Evolutionary conservation across 2,113 vertebrate species (phyloP).

Genomic region (Aspiorhynchus laticeps): DNA sequence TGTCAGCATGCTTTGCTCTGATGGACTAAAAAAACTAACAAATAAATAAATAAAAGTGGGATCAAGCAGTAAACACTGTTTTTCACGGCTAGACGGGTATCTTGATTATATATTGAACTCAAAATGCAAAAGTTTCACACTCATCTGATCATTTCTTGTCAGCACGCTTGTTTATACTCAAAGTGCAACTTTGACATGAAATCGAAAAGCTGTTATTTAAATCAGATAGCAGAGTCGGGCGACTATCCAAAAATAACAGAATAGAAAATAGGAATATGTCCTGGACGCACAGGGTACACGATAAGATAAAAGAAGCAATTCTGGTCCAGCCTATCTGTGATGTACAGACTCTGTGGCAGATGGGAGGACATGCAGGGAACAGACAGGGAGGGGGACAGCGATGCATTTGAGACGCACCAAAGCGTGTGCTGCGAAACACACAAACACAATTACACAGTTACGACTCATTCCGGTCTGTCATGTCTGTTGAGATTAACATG

Average conservation of each 20-base stretch:
- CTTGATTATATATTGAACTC: not conserved
- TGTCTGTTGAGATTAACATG: conserved; percentile 30
- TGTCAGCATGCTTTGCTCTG: not conserved
- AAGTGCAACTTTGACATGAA: not conserved
- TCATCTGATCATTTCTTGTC: not conserved
- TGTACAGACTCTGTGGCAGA: conserved; percentile 36
- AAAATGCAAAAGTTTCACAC: not conserved
- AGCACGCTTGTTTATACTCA: not conserved
- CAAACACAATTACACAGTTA: conserved; percentile 17
- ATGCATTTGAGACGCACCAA: conserved; percentile 19
- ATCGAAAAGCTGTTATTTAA: conserved; percentile 14
- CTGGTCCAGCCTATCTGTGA: not conserved
- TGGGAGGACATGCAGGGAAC: conserved; percentile 18
- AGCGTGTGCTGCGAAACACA: conserved; percentile 22
- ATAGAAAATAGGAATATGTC: not conserved
- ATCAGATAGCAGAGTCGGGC: not conserved
- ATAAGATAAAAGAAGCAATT: not conserved
- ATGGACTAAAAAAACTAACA: not conserved
- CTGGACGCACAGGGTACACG: not conserved
- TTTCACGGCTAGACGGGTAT: not conserved
- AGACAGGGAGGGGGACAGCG: conserved; percentile 23
- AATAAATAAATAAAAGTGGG: not conserved
- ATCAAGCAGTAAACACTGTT: not conserved
- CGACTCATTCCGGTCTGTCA: conserved; percentile 38
- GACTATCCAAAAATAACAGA: not conserved